phyloP scores from a whole-genome alignment of 2,113 vertebrate species.

The Panthera leo region DNA sequence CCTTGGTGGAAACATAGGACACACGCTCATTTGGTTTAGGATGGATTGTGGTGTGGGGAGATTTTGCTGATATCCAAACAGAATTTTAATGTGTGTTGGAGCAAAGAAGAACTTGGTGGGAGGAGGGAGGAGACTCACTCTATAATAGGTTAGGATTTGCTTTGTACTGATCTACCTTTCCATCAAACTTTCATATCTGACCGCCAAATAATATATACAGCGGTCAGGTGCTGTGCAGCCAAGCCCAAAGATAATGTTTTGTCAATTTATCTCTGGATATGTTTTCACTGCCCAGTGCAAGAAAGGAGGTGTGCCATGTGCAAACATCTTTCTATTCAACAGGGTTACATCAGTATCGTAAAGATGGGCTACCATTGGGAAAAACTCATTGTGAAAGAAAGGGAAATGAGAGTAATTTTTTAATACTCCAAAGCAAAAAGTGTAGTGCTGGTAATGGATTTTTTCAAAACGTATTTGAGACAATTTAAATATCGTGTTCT shows the following conservation, averaged over 20 bases:
- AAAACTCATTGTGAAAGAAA: background rate
- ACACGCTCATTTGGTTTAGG: background rate
- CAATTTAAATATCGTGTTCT: conserved; percentile 45
- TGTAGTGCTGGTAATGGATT: background rate
- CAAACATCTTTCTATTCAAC: background rate
- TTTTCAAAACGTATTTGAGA: background rate
- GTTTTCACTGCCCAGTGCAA: background rate
- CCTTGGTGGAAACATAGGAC: background rate
- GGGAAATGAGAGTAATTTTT: background rate
- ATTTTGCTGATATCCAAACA: conserved; percentile 7
- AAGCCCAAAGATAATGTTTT: background rate
- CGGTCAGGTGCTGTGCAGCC: background rate
- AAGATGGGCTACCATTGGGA: background rate
- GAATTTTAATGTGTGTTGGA: background rate
- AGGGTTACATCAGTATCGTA: background rate
- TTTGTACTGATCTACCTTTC: background rate
- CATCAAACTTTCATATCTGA: conserved; percentile 37
- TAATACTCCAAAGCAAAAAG: background rate
- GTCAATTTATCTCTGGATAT: background rate
- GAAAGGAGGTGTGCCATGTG: background rate
- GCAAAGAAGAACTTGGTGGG: background rate
- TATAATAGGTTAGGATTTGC: background rate
- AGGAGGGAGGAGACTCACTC: background rate
- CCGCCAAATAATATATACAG: background rate
- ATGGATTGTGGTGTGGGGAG: background rate